Evolutionary conservation across 2,888 invertebrate genomes (phyloP).

Genomic region (Archaeoteleia sp.): DNA sequence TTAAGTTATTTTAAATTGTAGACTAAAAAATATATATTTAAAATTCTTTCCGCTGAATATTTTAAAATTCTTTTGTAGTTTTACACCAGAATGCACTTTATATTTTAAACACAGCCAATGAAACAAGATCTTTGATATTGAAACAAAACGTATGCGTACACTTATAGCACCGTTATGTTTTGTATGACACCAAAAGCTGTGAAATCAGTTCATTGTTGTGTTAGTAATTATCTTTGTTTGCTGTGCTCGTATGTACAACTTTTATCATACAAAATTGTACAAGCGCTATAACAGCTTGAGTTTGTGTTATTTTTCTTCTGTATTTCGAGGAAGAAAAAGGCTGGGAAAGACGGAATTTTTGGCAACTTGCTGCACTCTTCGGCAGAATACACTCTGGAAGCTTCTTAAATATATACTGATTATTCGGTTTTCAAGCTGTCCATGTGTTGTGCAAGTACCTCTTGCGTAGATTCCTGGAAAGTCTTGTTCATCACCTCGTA

Average conservation of each 20-base stretch:
- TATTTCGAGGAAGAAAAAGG: constrained; percentile 20
- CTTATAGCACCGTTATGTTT: constrained; percentile 1
- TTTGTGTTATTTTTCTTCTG: constrained; percentile 9
- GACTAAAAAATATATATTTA: neutral
- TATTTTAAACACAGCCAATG: constrained; percentile 38
- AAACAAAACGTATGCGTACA: constrained; percentile 9
- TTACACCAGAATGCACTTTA: constrained; percentile 20
- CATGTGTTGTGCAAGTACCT: constrained; percentile 65
- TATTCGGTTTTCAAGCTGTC: constrained; percentile 54
- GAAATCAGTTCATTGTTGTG: neutral
- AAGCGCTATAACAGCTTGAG: too few relatives aligned
- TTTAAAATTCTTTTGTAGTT: too few relatives aligned
- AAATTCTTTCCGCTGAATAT: neutral
- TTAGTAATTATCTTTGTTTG: constrained; percentile 11
- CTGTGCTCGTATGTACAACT: constrained; percentile 1
- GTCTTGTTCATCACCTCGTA: constrained; percentile 82
- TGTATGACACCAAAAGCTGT: neutral
- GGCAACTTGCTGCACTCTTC: constrained; percentile 31
- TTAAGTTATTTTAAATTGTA: neutral
- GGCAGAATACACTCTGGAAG: constrained; percentile 36
- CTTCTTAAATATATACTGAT: constrained; percentile 20
- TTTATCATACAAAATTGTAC: neutral
- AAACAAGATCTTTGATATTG: constrained; percentile 12
- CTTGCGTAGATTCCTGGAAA: constrained; percentile 77
- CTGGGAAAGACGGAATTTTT: constrained; percentile 24